Percentiles rank a stretch among this genome's conserved stretches.
Conservation (phyloP, 2,797 vertebrate genomes). For the Leptatherina wallacei region DNA sequence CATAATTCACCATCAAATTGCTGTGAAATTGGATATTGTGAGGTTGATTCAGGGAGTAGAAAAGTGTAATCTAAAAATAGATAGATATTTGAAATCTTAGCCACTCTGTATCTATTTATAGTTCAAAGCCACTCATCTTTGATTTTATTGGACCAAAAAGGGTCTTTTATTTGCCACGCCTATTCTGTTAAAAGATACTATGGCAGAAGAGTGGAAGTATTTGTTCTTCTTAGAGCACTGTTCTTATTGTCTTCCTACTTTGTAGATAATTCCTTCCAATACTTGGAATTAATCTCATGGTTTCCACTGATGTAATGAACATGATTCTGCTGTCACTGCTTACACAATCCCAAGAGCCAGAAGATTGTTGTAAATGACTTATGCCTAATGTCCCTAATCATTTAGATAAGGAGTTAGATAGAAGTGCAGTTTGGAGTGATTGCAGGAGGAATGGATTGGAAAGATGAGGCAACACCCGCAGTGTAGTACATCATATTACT, state of each 20-base stretch:
- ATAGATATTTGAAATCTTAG: constrained; percentile 32
- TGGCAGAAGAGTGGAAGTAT: constrained; percentile 15
- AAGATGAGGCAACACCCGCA: constrained; percentile 18
- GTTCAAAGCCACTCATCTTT: constrained; percentile 19
- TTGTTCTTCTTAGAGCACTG: constrained; percentile 39
- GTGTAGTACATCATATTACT: constrained; percentile 34
- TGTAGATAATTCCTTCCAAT: constrained; percentile 27
- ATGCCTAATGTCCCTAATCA: constrained; percentile 62
- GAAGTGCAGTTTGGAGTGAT: constrained; percentile 66
- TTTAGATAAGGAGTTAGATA: constrained; percentile 56
- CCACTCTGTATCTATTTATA: constrained; percentile 39
- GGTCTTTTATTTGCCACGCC: constrained; percentile 26
- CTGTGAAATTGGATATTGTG: neutral
- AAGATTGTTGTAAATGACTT: constrained; percentile 61
- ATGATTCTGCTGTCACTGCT: constrained; percentile 32
- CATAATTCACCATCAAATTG: constrained; percentile 15
- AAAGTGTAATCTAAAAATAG: constrained; percentile 18
- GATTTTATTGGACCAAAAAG: constrained; percentile 25
- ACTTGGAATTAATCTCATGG: constrained; percentile 44
- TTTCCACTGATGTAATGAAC: constrained; percentile 32
- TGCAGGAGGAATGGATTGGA: constrained; percentile 16
- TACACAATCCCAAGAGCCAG: constrained; percentile 35
- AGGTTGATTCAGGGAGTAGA: constrained; percentile 13
- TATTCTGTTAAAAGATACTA: constrained; percentile 31
- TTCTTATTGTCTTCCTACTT: constrained; percentile 31